Conservation (phyloP, 2,888 invertebrate species). For the Morinoia aosen region DNA sequence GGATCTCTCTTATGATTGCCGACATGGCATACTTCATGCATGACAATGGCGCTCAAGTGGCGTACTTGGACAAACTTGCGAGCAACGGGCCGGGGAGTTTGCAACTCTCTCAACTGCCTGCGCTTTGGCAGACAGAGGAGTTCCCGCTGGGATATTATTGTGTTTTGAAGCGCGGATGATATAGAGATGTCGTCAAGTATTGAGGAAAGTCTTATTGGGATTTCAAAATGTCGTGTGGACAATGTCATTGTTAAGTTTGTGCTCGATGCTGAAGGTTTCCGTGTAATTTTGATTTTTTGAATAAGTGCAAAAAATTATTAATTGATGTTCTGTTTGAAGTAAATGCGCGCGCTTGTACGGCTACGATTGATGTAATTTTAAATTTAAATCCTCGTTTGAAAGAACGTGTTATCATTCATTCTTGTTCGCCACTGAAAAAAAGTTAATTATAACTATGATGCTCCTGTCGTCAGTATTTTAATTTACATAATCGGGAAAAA, state of each 20-base stretch:
- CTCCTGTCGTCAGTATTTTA: not conserved
- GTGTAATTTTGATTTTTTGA: not conserved
- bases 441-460: not conserved
- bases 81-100: not conserved
- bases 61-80: not conserved
- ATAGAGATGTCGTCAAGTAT: not conserved
- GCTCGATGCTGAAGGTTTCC: not conserved
- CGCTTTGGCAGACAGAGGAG: not conserved
- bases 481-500: not conserved
- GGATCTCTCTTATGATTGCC: slow-evolving; percentile 28
- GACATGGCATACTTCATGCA: slow-evolving; percentile 36
- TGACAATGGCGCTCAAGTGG: slow-evolving; percentile 32
- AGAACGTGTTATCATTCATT: not conserved
- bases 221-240: not conserved
- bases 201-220: not conserved
- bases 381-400: not conserved
- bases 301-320: not conserved
- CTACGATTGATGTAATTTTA: not conserved
- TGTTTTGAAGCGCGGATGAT: not conserved
- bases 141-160: not conserved
- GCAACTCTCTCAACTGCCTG: not conserved
- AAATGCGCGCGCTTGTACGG: not conserved
- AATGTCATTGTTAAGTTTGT: not conserved
- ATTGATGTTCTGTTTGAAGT: not conserved
- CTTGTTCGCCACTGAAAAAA: not conserved